Base-by-base conservation (phyloP, 2,888 invertebrate species). In the Linhomoeus sp. region DNA sequence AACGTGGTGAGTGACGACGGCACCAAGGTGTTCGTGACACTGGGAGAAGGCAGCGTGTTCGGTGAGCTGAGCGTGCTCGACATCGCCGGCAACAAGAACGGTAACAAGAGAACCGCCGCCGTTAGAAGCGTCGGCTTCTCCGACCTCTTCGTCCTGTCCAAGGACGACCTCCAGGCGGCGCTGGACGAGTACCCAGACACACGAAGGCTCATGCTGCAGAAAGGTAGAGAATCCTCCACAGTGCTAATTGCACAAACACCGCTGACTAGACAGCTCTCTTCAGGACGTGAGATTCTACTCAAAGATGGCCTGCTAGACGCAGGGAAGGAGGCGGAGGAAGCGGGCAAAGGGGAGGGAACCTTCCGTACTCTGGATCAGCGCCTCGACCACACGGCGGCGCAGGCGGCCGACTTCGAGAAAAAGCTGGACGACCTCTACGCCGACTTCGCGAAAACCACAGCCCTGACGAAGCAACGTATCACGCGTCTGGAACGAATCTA, bases 161-260 rank as follows among this genome's bases (percentile, higher is more conserved):
- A 64, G 43, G 58, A 61, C 23, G 58, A 60, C 39, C 51, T 63
- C 9, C 60, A 60, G 62, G 57, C 55, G 19, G 56, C 56, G 14
- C 50, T 63, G 15, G 48, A 51, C 15, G 64, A 85, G 63, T 85
- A 84, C 68, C 85, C 85, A 0, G 83, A 84, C 69, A 85, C 84
- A 1, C 74, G 80, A 58, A 76, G 79, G 33, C 79, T 80, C 22
- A 72, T 87, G 33, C 80, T 81, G 47, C 81, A 83, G 65, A 76
- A 81, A 43, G 85, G 88, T 40, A 80, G 12, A 36, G 14, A 17
- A 24, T 41, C 39, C 5, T 5, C 22, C 22, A 39, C 22, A 5
- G 19, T 39, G 29, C 29, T 5, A 29, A 19, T 41, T 41, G n/a
- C n/a, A n/a, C n/a, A n/a, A n/a, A n/a, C n/a, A n/a, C n/a, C n/a